Base-by-base conservation (phyloP, 2,797 vertebrate genomes). In the Oceanodroma leucorhoa region DNA sequence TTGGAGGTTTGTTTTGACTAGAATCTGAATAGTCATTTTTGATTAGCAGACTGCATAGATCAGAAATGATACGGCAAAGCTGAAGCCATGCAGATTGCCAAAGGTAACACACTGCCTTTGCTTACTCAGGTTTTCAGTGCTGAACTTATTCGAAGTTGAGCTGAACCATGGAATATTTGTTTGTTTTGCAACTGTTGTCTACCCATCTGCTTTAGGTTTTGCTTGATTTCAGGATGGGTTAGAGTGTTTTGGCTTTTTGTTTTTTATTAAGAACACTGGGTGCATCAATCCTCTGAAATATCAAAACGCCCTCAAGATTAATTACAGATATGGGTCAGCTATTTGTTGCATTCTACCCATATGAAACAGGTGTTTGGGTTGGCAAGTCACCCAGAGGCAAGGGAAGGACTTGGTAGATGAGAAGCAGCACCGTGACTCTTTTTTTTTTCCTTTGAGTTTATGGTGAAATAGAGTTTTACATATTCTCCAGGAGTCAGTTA, bases 151-250 rank as follows among this genome's bases (percentile, higher is more conserved):
- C 93, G 85, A 96, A 89, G 90, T 53, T 89, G 64, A 94, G 60
- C 51, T 94, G 87, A 96, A 84, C 83, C 73, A 64, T 53, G 23
- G 51, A 94, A 66, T 82, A 53, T 50, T 71, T 95, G 65, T 87
- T 96, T 91, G 80, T 27, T 94, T 94, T 95, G 80, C 76, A 89
- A 66, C 40, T 58, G 80, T 94, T 96, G 87, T 82, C 77, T 91
- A 87, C 73, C 51, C 91, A 89, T 89, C 85, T 96, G 95, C 91
- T 96, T 95, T 96, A 92, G 71, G 90, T 96, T 97, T 93, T 87
- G 19, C 48, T 92, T 76, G 45, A 67, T 83, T 93, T 95, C 89
- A 77, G 71, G 81, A 82, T 57, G 51, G 32, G 8, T 48, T 89
- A 87, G 48, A 61, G 71, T 80, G 67, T 80, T 96, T 82, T 34